phyloP scores from a whole-genome alignment of 1,140 invertebrate genomes.

The Steinernema feltiae region DNA sequence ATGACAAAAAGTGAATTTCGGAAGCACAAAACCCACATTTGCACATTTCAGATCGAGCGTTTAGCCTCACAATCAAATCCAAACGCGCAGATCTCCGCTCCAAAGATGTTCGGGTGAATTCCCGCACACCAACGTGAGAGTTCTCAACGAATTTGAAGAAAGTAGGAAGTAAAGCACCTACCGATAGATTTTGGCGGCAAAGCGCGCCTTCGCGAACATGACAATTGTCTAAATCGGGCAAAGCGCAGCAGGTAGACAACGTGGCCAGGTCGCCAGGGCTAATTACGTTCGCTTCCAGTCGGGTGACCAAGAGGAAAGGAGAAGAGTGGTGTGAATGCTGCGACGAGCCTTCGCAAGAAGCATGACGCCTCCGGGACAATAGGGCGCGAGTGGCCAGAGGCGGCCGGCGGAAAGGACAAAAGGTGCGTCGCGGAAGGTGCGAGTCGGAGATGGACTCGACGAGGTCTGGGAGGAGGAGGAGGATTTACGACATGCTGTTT shows the following conservation, averaged over 20 bases:
- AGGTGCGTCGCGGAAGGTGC: background rate
- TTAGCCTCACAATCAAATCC: too few relatives aligned
- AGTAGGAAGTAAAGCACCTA: background rate
- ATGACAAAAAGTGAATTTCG: background rate
- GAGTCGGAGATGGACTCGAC: background rate
- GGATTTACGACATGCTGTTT: constrained; percentile 11
- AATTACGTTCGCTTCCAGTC: constrained; percentile 1
- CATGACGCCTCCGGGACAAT: background rate
- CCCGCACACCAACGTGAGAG: background rate
- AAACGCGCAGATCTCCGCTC: too few relatives aligned
- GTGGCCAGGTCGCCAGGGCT: background rate
- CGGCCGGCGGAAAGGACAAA: background rate
- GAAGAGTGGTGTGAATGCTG: background rate
- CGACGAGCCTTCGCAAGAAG: background rate
- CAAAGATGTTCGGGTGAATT: too few relatives aligned
- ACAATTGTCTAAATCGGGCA: background rate
- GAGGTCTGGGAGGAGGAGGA: background rate
- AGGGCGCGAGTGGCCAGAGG: background rate
- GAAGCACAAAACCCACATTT: background rate
- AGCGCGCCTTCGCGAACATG: constrained; percentile 6
- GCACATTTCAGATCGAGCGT: too few relatives aligned
- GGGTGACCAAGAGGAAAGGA: background rate
- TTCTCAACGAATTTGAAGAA: background rate
- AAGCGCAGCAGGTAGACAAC: background rate
- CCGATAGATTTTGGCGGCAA: constrained; percentile 13